A percentile compares a stretch with the other conserved stretches of the same genome.
These are phyloP conservation scores for Condylura cristata DNA, from an alignment of 2,113 vertebrate genomes.

Conservation along the genomic window DNA sequence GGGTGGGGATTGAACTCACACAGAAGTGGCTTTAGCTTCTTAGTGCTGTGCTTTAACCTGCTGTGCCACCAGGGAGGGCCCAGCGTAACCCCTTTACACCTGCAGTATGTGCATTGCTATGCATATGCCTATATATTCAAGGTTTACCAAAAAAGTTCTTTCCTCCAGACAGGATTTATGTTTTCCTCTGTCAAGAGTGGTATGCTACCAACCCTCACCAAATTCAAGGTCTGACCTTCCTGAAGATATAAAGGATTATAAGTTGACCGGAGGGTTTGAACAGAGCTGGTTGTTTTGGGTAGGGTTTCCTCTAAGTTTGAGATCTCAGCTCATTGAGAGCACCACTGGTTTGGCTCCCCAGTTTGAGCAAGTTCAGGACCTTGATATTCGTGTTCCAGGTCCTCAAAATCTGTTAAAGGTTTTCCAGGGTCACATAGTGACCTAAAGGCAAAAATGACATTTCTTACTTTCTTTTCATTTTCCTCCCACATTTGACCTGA, in stretches of 20 bases:
- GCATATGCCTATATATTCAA: neutral
- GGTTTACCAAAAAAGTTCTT: neutral
- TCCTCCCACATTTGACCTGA: neutral
- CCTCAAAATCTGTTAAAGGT: neutral
- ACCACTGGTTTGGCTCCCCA: neutral
- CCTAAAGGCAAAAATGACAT: neutral
- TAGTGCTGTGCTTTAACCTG: too few relatives aligned
- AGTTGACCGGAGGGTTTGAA: neutral
- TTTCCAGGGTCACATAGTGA: neutral
- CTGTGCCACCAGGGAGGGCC: too few relatives aligned
- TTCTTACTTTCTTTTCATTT: constrained; percentile 3
- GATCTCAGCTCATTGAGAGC: neutral
- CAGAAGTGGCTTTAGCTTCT: too few relatives aligned
- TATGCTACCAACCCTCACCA: neutral
- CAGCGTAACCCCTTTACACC: too few relatives aligned
- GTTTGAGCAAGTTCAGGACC: neutral
- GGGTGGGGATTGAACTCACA: too few relatives aligned
- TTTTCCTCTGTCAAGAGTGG: neutral
- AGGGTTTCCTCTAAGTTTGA: neutral
- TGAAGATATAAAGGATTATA: neutral
- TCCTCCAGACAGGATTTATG: neutral
- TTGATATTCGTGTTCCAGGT: neutral
- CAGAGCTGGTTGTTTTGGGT: neutral
- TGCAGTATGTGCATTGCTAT: too few relatives aligned
- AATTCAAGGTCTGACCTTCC: neutral